Percentiles rank a stretch among this genome's conserved stretches.
phyloP scores from a whole-genome alignment of 2,113 vertebrate genomes.

The Campylorhamphus procurvoides region DNA sequence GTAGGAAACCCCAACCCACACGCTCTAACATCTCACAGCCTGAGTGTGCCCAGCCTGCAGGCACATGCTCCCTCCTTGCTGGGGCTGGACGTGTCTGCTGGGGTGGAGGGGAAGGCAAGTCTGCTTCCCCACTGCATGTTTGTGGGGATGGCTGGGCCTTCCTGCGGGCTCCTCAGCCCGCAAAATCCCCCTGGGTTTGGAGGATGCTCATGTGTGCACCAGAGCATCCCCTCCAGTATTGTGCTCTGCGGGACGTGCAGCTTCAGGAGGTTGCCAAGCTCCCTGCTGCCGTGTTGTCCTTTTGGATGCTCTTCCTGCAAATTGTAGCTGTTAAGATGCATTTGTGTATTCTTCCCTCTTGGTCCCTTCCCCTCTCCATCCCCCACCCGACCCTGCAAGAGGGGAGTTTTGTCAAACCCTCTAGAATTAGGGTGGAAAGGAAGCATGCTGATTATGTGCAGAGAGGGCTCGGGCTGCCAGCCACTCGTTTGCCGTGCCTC shows the following conservation, averaged over 20 bases:
- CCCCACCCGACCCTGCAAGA: background rate
- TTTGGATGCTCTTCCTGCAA: background rate
- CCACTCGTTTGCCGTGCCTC: background rate
- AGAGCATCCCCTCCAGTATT: background rate
- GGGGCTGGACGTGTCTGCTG: background rate
- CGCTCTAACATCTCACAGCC: rapidly evolving
- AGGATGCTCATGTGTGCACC: background rate
- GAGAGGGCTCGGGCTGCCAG: constrained; percentile 1
- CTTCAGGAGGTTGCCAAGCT: background rate
- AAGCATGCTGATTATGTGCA: background rate
- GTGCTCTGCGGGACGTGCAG: background rate
- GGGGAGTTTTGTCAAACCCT: background rate
- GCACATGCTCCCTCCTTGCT: background rate
- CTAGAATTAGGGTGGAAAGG: background rate
- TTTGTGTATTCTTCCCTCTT: background rate
- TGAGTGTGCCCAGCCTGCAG: background rate
- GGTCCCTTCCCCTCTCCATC: background rate
- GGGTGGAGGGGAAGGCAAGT: background rate
- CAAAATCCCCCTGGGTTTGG: background rate
- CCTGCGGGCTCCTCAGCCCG: rapidly evolving
- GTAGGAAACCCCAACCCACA: background rate
- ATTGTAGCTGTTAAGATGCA: background rate
- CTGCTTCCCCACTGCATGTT: background rate
- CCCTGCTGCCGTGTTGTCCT: background rate
- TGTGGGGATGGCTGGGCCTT: background rate